These are phyloP conservation scores for Festucalex cinctus DNA, from an alignment of 2,113 vertebrate species.

Conservation along the genomic window DNA sequence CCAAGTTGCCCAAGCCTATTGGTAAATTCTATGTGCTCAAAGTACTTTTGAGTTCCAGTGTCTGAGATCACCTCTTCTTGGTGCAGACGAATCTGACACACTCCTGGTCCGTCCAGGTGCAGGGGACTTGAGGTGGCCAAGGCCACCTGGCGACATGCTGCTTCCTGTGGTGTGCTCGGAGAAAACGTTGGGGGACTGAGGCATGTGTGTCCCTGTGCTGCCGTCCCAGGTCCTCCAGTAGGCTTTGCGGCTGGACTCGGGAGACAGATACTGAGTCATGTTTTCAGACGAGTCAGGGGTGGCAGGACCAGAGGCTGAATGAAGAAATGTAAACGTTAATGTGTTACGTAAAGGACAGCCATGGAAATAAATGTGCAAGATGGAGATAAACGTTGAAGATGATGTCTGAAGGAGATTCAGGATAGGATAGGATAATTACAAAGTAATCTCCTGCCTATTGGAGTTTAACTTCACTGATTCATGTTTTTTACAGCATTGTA, in stretches of 20 bases:
- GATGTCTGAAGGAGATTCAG: too few species aligned
- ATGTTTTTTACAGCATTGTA: neutral
- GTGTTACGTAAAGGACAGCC: neutral
- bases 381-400: too few species aligned
- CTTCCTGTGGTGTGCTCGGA: constrained; percentile 78
- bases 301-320: constrained; percentile 90
- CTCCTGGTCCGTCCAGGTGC: constrained; percentile 85
- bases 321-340: constrained; percentile 17
- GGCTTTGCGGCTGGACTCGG: constrained; percentile 89
- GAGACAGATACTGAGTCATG: constrained; percentile 87
- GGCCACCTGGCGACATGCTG: constrained; percentile 82
- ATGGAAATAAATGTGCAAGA: neutral
- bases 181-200: constrained; percentile 85
- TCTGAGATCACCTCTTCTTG: constrained; percentile 80
- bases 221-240: constrained; percentile 93
- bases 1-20: too few species aligned
- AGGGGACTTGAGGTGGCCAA: constrained; percentile 88
- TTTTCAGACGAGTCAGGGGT: constrained; percentile 94
- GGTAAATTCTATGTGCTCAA: neutral
- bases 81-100: constrained; percentile 92
- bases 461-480: neutral
- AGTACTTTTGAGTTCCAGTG: neutral
- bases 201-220: constrained; percentile 80
- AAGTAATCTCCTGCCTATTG: too few species aligned
- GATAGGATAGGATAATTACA: too few species aligned